A percentile compares a stretch with the other conserved stretches of the same genome.
Evolutionary conservation across 1,140 invertebrate genomes (phyloP).

Genomic region (Acromyrmex echinatior): DNA sequence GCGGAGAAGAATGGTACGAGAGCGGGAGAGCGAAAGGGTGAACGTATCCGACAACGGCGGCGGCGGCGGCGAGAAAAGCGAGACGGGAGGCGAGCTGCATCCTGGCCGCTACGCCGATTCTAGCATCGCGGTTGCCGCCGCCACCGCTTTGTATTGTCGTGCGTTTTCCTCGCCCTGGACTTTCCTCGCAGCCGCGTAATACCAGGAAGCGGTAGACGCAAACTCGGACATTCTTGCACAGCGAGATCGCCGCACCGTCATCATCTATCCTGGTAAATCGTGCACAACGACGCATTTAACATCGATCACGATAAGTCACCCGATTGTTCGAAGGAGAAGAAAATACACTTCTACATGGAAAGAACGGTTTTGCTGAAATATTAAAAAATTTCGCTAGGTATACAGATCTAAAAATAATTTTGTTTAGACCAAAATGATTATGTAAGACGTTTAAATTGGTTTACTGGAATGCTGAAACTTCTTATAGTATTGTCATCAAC

Average conservation of each 20-base stretch:
- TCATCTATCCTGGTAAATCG: not conserved
- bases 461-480: no score
- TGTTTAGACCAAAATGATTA: no score
- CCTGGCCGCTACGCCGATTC: not conserved
- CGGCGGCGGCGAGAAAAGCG: slow-evolving; percentile 24
- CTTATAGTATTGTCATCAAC: no score
- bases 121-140: not conserved
- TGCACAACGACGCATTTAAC: not conserved
- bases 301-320: not conserved
- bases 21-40: slow-evolving; percentile 32
- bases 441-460: no score
- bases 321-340: not conserved
- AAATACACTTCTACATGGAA: not conserved
- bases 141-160: slow-evolving; percentile 5
- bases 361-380: no score
- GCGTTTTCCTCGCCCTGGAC: slow-evolving; percentile 21
- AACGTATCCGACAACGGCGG: slow-evolving; percentile 32
- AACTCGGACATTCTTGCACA: slow-evolving; percentile 5
- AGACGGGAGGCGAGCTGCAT: not conserved
- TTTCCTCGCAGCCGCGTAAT: slow-evolving; percentile 28
- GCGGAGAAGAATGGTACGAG: not conserved
- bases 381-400: no score
- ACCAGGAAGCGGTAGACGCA: slow-evolving; percentile 42
- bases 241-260: not conserved
- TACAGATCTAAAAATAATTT: no score